Conservation (phyloP, 2,113 vertebrate species). For the Poeciliopsis prolifica region DNA sequence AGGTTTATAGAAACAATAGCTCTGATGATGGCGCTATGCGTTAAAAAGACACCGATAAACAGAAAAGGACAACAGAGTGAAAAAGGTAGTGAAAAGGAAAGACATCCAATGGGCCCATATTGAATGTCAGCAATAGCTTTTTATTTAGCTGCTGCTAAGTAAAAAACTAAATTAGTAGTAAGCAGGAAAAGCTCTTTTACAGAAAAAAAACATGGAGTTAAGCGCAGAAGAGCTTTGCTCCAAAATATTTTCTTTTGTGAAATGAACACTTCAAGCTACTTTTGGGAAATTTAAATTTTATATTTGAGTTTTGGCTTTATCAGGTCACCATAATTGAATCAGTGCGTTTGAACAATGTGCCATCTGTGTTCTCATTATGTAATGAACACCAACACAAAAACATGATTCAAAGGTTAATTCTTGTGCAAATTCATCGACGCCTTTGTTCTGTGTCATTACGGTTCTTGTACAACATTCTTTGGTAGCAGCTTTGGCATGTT, state of each 20-base stretch:
- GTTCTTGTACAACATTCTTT: constrained; percentile 31
- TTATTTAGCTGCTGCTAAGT: too few species aligned
- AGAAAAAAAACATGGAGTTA: too few species aligned
- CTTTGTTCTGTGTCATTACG: constrained; percentile 34
- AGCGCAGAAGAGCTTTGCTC: too few species aligned
- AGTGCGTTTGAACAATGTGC: constrained; percentile 1
- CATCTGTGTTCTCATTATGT: constrained; percentile 21
- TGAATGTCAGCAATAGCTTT: too few species aligned
- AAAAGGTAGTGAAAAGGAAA: too few species aligned
- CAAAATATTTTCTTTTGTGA: neutral
- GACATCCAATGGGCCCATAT: too few species aligned
- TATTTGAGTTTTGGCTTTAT: neutral
- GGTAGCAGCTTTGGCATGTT: constrained; percentile 63
- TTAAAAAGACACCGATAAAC: neutral
- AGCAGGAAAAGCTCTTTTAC: too few species aligned
- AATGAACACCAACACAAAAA: constrained; percentile 24
- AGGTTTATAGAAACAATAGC: neutral
- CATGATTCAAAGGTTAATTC: constrained; percentile 17
- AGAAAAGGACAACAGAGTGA: neutral
- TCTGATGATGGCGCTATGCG: neutral
- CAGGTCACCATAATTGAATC: constrained; percentile 19
- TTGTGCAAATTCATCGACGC: constrained; percentile 26
- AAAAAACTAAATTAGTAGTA: too few species aligned
- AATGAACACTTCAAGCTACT: too few species aligned
- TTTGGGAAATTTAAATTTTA: neutral